These are phyloP conservation scores for Galerucella calmariensis DNA, from an alignment of 2,888 invertebrate genomes.

Conservation along the genomic window DNA sequence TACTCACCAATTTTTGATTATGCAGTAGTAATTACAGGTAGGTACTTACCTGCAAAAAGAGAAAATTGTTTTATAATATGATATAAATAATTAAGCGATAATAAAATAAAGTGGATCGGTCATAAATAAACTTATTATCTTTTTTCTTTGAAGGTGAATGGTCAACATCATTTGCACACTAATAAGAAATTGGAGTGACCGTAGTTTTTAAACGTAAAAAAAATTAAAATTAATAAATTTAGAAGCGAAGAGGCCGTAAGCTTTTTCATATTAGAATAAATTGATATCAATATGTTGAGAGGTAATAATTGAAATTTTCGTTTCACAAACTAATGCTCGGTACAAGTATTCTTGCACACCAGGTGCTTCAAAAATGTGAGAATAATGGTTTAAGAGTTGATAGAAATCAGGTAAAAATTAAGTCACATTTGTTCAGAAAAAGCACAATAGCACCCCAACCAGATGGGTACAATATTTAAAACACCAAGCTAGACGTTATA, in stretches of 20 bases:
- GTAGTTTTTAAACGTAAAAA: too few species aligned
- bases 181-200: too few species aligned
- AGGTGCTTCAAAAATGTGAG: not conserved
- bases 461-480: not conserved
- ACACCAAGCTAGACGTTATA: not conserved
- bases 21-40: not conserved
- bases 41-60: not conserved
- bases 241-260: not conserved
- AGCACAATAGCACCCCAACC: not conserved
- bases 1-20: not conserved
- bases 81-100: too few species aligned
- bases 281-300: too few species aligned
- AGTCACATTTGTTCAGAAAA: not conserved
- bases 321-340: not conserved
- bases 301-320: not conserved
- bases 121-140: too few species aligned
- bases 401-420: constrained; percentile 8
- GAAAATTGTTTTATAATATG: too few species aligned
- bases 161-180: too few species aligned
- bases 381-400: not conserved
- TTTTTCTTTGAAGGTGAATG: too few species aligned
- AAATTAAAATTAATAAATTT: too few species aligned
- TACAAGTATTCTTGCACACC: not conserved
- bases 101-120: not conserved
- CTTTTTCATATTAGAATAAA: not conserved